Percentiles rank a stretch among this genome's conserved stretches.
Conservation (phyloP, 2,113 vertebrate species). For the Hippopotamus amphibius region DNA sequence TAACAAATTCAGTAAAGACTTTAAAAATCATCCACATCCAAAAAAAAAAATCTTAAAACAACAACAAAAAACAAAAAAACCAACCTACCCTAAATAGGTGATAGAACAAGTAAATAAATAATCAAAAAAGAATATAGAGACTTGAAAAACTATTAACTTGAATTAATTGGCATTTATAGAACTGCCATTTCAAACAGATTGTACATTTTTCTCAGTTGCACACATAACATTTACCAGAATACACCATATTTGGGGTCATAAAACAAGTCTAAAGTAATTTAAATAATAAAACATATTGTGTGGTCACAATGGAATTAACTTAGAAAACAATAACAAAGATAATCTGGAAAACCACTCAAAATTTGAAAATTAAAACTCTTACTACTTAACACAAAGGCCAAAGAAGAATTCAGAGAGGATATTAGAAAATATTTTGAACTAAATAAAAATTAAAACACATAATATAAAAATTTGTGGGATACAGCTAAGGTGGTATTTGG, state of each 20-base stretch:
- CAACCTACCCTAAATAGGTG: background rate
- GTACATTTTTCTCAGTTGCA: background rate
- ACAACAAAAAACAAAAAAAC: too few relatives aligned
- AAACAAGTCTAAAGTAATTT: background rate
- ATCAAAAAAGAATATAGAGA: background rate
- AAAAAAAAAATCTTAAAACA: too few relatives aligned
- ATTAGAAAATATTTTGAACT: background rate
- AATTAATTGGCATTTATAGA: background rate
- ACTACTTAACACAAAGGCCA: background rate
- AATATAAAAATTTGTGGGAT: background rate
- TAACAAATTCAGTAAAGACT: too few relatives aligned
- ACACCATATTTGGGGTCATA: background rate
- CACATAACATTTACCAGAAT: background rate
- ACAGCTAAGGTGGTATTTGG: background rate
- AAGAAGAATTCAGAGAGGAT: background rate
- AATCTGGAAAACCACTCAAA: background rate
- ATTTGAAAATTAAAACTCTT: background rate
- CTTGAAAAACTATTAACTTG: background rate
- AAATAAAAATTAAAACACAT: background rate
- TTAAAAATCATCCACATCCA: too few relatives aligned
- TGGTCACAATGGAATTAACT: background rate
- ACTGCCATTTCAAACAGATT: background rate
- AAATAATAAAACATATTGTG: background rate
- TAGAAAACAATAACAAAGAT: background rate
- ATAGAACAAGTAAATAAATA: background rate